A percentile compares a stretch with the other conserved stretches of the same genome.
phyloP scores from a whole-genome alignment of 1,140 invertebrate species.

The Orchesella cincta region DNA sequence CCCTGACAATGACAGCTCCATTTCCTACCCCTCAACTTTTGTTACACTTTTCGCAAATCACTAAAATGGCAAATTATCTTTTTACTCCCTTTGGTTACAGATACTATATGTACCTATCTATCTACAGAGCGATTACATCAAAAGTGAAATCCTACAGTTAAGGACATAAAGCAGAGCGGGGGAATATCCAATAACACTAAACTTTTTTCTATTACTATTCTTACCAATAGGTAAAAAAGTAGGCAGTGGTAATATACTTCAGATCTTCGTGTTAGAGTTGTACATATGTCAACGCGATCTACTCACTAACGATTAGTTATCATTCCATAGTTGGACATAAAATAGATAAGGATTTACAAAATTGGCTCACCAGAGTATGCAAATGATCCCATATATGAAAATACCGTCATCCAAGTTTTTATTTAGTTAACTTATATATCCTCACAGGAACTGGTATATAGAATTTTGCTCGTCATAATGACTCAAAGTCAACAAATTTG shows the following conservation, averaged over 20 bases:
- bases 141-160: neutral
- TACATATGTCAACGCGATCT: neutral
- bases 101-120: neutral
- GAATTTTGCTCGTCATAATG: neutral
- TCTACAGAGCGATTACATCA: neutral
- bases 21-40: constrained; percentile 5
- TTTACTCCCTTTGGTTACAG: neutral
- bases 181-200: neutral
- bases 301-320: constrained; percentile 14
- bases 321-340: neutral
- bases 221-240: neutral
- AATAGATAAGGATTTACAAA: neutral
- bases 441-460: neutral
- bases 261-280: too few relatives aligned
- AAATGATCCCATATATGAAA: neutral
- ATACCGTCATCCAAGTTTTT: neutral
- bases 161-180: neutral
- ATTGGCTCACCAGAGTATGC: constrained; percentile 5
- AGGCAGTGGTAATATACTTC: neutral
- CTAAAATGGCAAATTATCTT: constrained; percentile 9
- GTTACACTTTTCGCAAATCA: neutral
- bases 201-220: neutral
- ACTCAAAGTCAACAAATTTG: neutral
- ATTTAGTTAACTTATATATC: neutral
- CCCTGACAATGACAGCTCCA: constrained; percentile 28